Percentiles rank a stretch among this genome's conserved stretches.
These are phyloP conservation scores for Drosophila funebris DNA, from an alignment of 1,140 invertebrate genomes.

Conservation along the genomic window DNA sequence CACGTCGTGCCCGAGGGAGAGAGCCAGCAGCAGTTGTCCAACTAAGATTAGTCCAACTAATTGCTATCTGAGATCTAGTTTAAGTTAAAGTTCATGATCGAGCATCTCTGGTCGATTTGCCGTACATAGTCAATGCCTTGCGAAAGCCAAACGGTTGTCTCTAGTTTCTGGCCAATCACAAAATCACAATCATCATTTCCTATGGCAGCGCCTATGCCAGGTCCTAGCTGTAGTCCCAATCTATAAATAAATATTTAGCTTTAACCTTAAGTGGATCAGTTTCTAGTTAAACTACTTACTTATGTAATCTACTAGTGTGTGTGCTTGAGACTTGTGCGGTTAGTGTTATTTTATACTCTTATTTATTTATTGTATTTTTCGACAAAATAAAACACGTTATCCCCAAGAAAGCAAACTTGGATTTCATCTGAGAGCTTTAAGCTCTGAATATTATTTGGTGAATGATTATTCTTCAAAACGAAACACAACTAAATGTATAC, in stretches of 20 bases:
- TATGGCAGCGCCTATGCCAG: slow-evolving; percentile 36
- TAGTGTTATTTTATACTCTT: slow-evolving; percentile 57
- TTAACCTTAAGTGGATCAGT: slow-evolving; percentile 57
- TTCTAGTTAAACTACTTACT: slow-evolving; percentile 48
- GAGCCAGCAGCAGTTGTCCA: slow-evolving; percentile 62
- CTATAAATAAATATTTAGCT: slow-evolving; percentile 2
- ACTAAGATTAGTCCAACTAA: slow-evolving; percentile 29
- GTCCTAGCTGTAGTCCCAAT: slow-evolving; percentile 49
- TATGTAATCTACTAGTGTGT: slow-evolving; percentile 39
- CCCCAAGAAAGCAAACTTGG: background rate
- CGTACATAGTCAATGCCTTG: slow-evolving; percentile 69
- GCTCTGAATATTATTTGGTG: background rate
- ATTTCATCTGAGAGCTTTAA: background rate
- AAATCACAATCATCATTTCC: slow-evolving; percentile 26
- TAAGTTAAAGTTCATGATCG: slow-evolving; percentile 69
- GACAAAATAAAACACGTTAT: slow-evolving; percentile 40
- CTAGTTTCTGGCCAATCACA: slow-evolving; percentile 52
- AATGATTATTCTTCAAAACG: background rate
- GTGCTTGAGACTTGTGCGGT: slow-evolving; percentile 30
- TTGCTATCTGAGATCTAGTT: slow-evolving; percentile 76
- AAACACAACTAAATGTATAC: too few relatives aligned
- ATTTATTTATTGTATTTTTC: slow-evolving; percentile 76
- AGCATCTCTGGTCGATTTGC: slow-evolving; percentile 74
- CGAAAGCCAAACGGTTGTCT: slow-evolving; percentile 60
- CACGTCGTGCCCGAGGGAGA: slow-evolving; percentile 56